These are phyloP conservation scores for Sycophila sp. DNA, from an alignment of 1,140 invertebrate genomes.

Conservation along the genomic window DNA sequence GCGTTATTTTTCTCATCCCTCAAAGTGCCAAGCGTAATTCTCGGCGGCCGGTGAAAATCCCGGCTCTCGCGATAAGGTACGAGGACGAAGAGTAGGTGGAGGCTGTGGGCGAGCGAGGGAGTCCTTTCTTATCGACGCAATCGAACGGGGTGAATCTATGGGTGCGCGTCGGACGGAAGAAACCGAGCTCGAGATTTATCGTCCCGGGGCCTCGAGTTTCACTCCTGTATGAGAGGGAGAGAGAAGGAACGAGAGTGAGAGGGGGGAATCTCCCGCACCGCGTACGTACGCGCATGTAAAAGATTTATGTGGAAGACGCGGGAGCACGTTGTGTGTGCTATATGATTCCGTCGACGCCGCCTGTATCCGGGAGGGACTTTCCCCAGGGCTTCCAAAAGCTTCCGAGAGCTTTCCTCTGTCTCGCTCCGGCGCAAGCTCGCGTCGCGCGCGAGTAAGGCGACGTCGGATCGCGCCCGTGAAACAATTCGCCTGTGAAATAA, in stretches of 20 bases:
- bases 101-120: conserved; percentile 2
- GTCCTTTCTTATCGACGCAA: conserved; percentile 9
- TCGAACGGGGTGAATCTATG: conserved; percentile 19
- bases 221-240: neutral
- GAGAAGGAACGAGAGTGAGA: neutral
- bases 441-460: neutral
- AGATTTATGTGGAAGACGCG: conserved; percentile 22
- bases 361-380: neutral
- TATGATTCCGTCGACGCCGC: conserved; percentile 15
- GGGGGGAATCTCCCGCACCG: no score
- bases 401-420: neutral
- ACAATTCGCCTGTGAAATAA: conserved; percentile 20
- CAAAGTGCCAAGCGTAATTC: neutral
- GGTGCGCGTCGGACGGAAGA: neutral
- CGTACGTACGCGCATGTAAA: conserved; percentile 35
- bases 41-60: neutral
- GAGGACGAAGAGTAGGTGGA: conserved; percentile 9
- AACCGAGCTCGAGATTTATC: conserved; percentile 35
- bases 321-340: neutral
- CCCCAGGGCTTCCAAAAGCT: neutral
- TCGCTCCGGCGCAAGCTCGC: neutral
- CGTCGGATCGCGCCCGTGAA: neutral
- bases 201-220: conserved; percentile 23
- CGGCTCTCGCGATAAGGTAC: neutral
- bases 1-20: neutral